Base-by-base conservation (phyloP, 2,888 invertebrate species). In the Rotaria socialis region DNA sequence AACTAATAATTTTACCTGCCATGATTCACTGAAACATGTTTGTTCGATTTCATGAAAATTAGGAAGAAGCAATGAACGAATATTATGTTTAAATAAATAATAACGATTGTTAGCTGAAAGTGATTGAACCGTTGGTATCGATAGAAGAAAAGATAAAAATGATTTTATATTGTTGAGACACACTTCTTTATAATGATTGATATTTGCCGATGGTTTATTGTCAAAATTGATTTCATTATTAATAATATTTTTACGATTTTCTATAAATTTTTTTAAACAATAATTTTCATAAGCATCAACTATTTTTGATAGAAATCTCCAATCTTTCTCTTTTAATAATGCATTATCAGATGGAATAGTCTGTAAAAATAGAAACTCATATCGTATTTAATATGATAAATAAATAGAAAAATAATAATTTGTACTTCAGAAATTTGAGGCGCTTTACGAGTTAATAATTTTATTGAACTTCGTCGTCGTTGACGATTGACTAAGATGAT, bases 71-170 rank as follows among this genome's bases (percentile, higher is more conserved):
- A 67, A 16, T 16, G 67, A 27, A 27, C 16, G n/a, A 27, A 35
- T 67, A 67, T 67, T 67, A 67, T 67, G 67, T n/a, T 67, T 27
- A 67, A 27, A 67, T 67, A 67, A 67, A 35, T 27, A 67, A 16
- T 11, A n/a, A 27, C 27, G 67, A 27, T 67, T 14, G 14, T 2
- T 2, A 35, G 14, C 2, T 5, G 67, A 67, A 67, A 67, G 67
- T 35, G n/a, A 35, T 27, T 27, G 27, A 14, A 67, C 16, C 1
- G 35, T 67, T 35, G 67, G 67, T 35, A 67, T 67, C 14, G 67
- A 27, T 27, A 14, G 35, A 16, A 67, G 8, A 67, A 35, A 67
- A 14, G 67, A 67, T 67, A 67, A 27, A 67, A 67, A 16, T 67
- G 67, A 67, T 27, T 14, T n/a, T 16, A 67, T 35, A 27, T n/a